A percentile compares a stretch with the other conserved stretches of the same genome.
Evolutionary conservation across 2,888 invertebrate species (phyloP).

Genomic region (Ditula angustiorana): DNA sequence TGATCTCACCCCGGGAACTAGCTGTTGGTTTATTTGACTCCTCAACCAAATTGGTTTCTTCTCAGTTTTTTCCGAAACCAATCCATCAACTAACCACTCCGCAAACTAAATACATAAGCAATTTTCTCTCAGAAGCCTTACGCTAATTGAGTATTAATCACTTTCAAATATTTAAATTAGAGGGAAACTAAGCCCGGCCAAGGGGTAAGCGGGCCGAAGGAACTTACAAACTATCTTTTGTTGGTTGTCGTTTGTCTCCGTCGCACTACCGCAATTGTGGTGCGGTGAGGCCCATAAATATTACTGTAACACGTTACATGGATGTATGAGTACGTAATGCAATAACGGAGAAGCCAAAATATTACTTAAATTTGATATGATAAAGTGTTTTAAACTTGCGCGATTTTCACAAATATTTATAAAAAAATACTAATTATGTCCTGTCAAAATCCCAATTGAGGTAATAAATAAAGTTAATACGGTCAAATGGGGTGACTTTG

Average conservation of each 20-base stretch:
- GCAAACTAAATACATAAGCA: slow-evolving; percentile 18
- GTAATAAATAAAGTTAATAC: too few relatives aligned
- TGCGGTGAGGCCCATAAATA: slow-evolving; percentile 60
- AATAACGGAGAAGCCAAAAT: slow-evolving; percentile 23
- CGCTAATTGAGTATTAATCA: slow-evolving; percentile 36
- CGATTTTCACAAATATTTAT: too few relatives aligned
- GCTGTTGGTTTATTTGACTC: too few relatives aligned
- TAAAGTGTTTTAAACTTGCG: too few relatives aligned
- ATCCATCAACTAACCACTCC: slow-evolving; percentile 4
- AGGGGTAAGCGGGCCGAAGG: slow-evolving; percentile 13
- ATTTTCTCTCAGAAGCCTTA: slow-evolving; percentile 12
- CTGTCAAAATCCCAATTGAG: too few relatives aligned
- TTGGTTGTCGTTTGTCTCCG: slow-evolving; percentile 69
- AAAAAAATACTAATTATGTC: too few relatives aligned
- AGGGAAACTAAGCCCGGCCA: slow-evolving; percentile 4
- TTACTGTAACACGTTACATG: slow-evolving; percentile 51
- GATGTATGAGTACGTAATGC: slow-evolving; percentile 52
- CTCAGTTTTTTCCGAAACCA: background rate
- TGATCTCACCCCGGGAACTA: too few relatives aligned
- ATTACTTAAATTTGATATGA: background rate
- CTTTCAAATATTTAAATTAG: slow-evolving; percentile 37
- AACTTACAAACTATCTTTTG: slow-evolving; percentile 64
- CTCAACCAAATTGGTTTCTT: background rate
- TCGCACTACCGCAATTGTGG: slow-evolving; percentile 60
- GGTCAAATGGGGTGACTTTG: too few relatives aligned